Conservation (phyloP, 2,113 vertebrate species). For the Dasypus novemcinctus region DNA sequence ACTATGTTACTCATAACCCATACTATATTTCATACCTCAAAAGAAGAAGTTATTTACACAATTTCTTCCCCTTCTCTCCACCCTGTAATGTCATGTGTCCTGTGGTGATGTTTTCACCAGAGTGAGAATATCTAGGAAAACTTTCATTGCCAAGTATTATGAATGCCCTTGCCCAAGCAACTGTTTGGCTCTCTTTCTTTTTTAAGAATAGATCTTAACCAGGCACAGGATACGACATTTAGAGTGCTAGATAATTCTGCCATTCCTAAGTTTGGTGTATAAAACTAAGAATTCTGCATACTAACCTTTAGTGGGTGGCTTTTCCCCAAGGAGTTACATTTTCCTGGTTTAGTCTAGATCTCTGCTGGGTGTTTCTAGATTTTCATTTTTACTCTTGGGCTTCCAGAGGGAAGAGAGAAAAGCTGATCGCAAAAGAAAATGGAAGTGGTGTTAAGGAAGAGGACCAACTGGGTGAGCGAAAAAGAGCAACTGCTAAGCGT, state of each 20-base stretch:
- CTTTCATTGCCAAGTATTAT: neutral
- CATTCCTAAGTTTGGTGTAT: neutral
- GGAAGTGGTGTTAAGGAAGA: neutral
- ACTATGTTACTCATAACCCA: constrained; percentile 31
- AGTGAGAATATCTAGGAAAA: constrained; percentile 41
- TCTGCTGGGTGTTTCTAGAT: neutral
- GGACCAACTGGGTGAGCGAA: neutral
- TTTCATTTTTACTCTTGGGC: constrained; percentile 5
- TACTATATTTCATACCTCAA: constrained; percentile 30
- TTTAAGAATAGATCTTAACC: neutral
- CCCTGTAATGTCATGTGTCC: neutral
- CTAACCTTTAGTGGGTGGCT: too few relatives aligned
- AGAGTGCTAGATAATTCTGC: neutral
- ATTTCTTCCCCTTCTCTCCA: neutral
- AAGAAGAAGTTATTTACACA: constrained; percentile 57
- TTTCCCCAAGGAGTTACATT: neutral
- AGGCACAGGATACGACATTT: neutral
- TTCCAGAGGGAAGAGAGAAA: neutral
- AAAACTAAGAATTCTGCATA: neutral
- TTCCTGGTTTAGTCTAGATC: neutral
- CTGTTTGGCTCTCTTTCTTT: neutral
- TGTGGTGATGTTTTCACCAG: neutral
- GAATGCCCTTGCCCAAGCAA: neutral
- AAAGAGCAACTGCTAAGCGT: neutral
- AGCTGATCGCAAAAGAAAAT: neutral